These are phyloP conservation scores for Pogonocherus hispidulus DNA, from an alignment of 2,888 invertebrate species.

Conservation along the genomic window DNA sequence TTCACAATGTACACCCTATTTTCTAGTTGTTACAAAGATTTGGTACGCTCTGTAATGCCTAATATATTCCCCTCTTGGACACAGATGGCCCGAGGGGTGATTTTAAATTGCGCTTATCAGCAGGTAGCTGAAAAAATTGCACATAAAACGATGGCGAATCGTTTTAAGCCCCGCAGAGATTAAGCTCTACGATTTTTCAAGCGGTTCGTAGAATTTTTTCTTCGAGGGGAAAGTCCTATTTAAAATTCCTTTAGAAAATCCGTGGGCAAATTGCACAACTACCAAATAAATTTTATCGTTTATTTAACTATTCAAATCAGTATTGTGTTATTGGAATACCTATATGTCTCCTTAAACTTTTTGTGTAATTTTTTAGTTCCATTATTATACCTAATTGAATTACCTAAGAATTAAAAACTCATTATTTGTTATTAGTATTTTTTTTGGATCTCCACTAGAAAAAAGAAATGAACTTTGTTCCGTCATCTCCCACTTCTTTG, in stretches of 20 bases:
- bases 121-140: slow-evolving; percentile 30
- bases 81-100: slow-evolving; percentile 25
- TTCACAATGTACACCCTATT: no score
- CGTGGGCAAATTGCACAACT: neutral
- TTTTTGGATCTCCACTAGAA: no score
- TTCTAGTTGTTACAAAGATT: no score
- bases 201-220: neutral
- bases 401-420: no score
- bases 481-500: no score
- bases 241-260: neutral
- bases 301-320: neutral
- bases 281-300: neutral
- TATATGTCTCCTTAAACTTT: no score
- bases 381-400: no score
- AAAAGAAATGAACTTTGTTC: no score
- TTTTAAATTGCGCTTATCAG: slow-evolving; percentile 30
- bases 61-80: slow-evolving; percentile 27
- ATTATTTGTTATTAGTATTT: no score
- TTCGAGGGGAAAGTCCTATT: neutral
- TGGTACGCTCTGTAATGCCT: slow-evolving; percentile 1
- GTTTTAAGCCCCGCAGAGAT: slow-evolving; percentile 25
- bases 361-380: no score
- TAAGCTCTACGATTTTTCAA: slow-evolving; percentile 16
- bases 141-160: slow-evolving; percentile 25
- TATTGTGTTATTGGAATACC: no score